Evolutionary conservation across 1,140 invertebrate genomes (phyloP), one percentile per base, ranked within the genome.

Genomic region (Drosophila bipectinata): DNA sequence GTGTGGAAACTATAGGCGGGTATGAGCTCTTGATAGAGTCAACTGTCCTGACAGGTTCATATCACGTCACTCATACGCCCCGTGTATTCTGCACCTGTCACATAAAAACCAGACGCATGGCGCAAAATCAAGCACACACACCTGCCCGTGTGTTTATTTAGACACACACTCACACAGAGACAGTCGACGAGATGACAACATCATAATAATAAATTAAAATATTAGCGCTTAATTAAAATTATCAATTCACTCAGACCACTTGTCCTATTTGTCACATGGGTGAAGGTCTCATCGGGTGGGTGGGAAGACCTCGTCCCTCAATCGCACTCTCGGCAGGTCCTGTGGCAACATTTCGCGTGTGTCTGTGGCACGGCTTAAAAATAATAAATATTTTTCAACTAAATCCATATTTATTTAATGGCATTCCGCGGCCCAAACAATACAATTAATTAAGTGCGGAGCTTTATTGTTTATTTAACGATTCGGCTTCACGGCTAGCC

Each of bases 141-240:
- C 21, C 21, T 21, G 2, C 21, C 21, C 21, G 12, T 21, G 14
- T 26, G 49, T 37, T 47, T 47, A 28, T 37, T 28, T 41, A 63
- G 39, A 63, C 52, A 37, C 32, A 74, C 32, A 59, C 52, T 18
- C 48, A 59, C 53, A 61, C 44, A 45, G 10, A 52, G 9, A 49
- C 32, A 58, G 32, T n/a, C 39, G 15, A 41, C 41, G 52, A 72
- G 57, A 51, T 76, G 64, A 66, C 62, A 77, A 66, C 77, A 66
- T 82, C 66, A 89, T 89, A 76, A 73, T 90, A 72, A 90, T 85
- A 82, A 90, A 90, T 90, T 90, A 85, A 79, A 90, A 87, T 81
- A 90, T 90, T 90, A 90, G 85, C 85, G 80, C 85, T 90, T 89
- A 82, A 90, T 90, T 90, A 85, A 90, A 90, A 82, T 85, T 78